phyloP scores from a whole-genome alignment of 2,888 invertebrate genomes.

The Agriopis leucophaearia region DNA sequence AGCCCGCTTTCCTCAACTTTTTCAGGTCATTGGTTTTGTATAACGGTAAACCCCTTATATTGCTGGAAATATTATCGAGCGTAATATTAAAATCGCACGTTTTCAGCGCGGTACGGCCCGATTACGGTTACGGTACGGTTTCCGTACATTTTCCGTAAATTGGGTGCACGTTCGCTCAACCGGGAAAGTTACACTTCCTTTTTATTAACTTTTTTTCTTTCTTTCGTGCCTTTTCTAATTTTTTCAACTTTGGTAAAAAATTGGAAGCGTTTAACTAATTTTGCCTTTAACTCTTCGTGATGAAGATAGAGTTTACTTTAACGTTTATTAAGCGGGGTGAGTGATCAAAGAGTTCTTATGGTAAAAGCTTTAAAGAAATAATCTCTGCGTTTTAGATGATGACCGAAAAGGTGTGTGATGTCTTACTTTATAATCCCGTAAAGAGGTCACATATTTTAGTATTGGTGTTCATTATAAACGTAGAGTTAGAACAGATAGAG shows the following conservation, averaged over 20 bases:
- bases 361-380: not conserved
- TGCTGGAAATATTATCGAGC: slow-evolving; percentile 49
- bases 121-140: slow-evolving; percentile 7
- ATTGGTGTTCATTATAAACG: no score
- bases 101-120: slow-evolving; percentile 7
- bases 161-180: slow-evolving; percentile 42
- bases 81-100: slow-evolving; percentile 35
- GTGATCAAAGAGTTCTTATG: slow-evolving; percentile 21
- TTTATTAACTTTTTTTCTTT: slow-evolving; percentile 35
- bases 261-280: slow-evolving; percentile 23
- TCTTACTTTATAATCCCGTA: not conserved
- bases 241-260: slow-evolving; percentile 7
- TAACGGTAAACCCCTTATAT: slow-evolving; percentile 54
- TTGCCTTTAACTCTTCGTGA: slow-evolving; percentile 29
- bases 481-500: no score
- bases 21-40: slow-evolving; percentile 66
- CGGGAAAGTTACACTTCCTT: slow-evolving; percentile 40
- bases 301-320: slow-evolving; percentile 17
- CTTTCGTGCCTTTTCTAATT: slow-evolving; percentile 13
- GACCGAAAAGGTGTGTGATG: not conserved
- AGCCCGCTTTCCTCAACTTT: slow-evolving; percentile 50
- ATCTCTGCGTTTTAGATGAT: slow-evolving; percentile 1
- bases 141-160: slow-evolving; percentile 34
- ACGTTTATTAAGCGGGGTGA: slow-evolving; percentile 3
- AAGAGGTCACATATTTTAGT: no score